These are phyloP conservation scores for Cirrhinus molitorella DNA, from an alignment of 2,797 vertebrate species.

Conservation along the genomic window DNA sequence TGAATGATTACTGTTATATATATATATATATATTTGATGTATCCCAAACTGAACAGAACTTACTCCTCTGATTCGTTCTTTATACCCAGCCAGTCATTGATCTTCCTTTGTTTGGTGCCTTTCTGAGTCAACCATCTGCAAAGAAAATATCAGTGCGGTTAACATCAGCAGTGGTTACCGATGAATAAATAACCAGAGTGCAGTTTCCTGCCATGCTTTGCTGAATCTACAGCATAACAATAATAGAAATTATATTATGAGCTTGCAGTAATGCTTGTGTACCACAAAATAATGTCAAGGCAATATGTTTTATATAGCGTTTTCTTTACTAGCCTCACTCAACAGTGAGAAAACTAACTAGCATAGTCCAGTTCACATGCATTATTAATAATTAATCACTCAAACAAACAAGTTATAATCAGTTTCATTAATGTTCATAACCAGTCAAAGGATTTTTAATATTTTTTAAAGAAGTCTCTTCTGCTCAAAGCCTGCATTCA, in stretches of 20 bases:
- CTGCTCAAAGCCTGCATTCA: too few species aligned
- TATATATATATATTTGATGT: not conserved
- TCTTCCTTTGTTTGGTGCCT: slow-evolving; percentile 95
- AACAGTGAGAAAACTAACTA: not conserved
- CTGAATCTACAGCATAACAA: not conserved
- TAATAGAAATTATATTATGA: not conserved
- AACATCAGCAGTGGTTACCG: not conserved
- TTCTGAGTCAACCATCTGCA: slow-evolving; percentile 98
- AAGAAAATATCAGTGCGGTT: slow-evolving; percentile 51
- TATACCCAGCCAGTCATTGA: slow-evolving; percentile 96
- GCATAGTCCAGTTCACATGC: not conserved
- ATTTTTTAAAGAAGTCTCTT: too few species aligned
- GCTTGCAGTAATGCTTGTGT: not conserved
- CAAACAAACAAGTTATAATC: not conserved
- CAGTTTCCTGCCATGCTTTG: not conserved
- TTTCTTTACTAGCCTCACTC: not conserved
- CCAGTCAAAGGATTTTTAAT: not conserved
- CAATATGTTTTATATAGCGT: not conserved
- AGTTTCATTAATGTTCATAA: not conserved
- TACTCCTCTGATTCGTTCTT: slow-evolving; percentile 97
- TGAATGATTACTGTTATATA: not conserved
- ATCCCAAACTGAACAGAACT: slow-evolving; percentile 69
- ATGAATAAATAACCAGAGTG: not conserved
- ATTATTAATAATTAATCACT: not conserved
- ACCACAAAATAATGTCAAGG: not conserved